phyloP scores from a whole-genome alignment of 2,888 invertebrate genomes.

The Cerastoderma edule region DNA sequence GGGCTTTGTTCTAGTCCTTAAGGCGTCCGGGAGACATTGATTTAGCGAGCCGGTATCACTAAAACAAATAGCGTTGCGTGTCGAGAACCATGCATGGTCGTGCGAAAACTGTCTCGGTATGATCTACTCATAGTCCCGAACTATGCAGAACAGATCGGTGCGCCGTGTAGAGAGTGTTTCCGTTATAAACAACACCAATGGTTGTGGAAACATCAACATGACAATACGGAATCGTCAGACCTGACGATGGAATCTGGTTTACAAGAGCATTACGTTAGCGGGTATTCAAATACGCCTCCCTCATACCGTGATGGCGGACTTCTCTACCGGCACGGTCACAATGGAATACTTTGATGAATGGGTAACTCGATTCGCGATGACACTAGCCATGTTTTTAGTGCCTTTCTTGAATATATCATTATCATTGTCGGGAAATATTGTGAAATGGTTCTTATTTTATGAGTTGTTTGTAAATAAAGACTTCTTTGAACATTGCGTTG shows the following conservation, averaged over 20 bases:
- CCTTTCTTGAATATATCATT: constrained; percentile 25
- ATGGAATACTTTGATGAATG: constrained; percentile 43
- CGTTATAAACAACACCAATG: too few relatives aligned
- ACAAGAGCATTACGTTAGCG: too few relatives aligned
- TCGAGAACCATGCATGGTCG: constrained; percentile 14
- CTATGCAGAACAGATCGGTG: too few relatives aligned
- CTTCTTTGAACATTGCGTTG: too few relatives aligned
- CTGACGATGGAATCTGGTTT: too few relatives aligned
- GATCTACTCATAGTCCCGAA: too few relatives aligned
- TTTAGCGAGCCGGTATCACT: constrained; percentile 51
- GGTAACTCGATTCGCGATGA: constrained; percentile 36
- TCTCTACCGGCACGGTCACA: constrained; percentile 1
- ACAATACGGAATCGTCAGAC: too few relatives aligned
- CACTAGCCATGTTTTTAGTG: constrained; percentile 39
- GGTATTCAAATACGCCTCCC: too few relatives aligned
- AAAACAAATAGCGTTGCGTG: constrained; percentile 55
- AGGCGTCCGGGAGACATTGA: constrained; percentile 61
- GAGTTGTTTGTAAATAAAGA: constrained; percentile 11
- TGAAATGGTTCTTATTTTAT: constrained; percentile 16
- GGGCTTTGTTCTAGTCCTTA: constrained; percentile 50
- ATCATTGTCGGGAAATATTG: constrained; percentile 9
- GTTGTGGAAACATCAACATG: too few relatives aligned
- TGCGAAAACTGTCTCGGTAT: not conserved
- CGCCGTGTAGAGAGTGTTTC: too few relatives aligned
- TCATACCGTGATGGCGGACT: too few relatives aligned